Percentiles rank a stretch among this genome's conserved stretches.
Conservation (phyloP, 2,113 vertebrate genomes). For the Rhipidura dahli region DNA sequence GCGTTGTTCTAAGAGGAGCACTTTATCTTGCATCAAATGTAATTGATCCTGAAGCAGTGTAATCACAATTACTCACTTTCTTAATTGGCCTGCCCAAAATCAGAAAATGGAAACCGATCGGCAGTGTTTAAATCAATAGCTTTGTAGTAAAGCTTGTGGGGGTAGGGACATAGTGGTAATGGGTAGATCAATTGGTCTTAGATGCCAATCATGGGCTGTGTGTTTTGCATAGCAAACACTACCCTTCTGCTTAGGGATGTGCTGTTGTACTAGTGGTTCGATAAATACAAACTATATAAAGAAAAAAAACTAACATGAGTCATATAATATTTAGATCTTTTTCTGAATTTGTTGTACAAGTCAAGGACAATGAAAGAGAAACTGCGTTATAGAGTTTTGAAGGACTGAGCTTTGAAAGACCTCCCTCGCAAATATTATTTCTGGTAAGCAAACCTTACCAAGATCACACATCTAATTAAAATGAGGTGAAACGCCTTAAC, state of each 20-base stretch:
- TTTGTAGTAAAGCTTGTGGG: conserved; percentile 88
- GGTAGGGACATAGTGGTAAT: conserved; percentile 82
- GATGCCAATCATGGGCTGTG: conserved; percentile 80
- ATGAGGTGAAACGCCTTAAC: not conserved
- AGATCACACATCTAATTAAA: conserved; percentile 30
- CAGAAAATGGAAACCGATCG: conserved; percentile 94
- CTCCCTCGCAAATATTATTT: not conserved
- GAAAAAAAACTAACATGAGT: not conserved
- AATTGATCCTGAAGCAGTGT: conserved; percentile 91
- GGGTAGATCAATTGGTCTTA: conserved; percentile 85
- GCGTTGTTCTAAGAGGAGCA: conserved; percentile 73
- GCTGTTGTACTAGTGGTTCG: conserved; percentile 38
- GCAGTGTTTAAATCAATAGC: conserved; percentile 88
- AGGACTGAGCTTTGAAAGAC: not conserved
- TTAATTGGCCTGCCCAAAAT: conserved; percentile 98
- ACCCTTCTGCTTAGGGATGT: conserved; percentile 64
- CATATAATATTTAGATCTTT: conserved; percentile 46
- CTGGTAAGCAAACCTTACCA: not conserved
- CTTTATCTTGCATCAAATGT: conserved; percentile 86
- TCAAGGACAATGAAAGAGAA: not conserved
- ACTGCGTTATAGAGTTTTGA: not conserved
- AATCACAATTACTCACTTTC: conserved; percentile 98
- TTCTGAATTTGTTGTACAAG: not conserved
- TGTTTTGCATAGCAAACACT: conserved; percentile 81
- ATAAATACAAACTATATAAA: conserved; percentile 40